Base-by-base conservation (phyloP, 1,140 invertebrate species). In the Teleopsis dalmanni region DNA sequence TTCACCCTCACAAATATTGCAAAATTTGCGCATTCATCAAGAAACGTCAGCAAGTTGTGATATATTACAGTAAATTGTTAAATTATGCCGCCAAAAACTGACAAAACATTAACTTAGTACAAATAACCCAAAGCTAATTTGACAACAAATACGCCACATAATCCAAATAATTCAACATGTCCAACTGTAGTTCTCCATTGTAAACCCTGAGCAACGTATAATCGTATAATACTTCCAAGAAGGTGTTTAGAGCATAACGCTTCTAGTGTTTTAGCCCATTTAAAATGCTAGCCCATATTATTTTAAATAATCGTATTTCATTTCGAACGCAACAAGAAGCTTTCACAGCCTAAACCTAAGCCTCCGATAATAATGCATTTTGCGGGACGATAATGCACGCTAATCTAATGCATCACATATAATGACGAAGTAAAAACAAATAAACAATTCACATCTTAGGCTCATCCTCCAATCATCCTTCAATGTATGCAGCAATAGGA, bases 181-280 rank as follows among this genome's bases (percentile, higher is more conserved):
- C 6, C 13, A 40, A 4, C n/a, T 37, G 1, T 18, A 19, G 7
- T 7, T 29, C 5, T 37, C 16, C 35, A 18, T 4, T 16, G 16
- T 11, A 37, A 18, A 37, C 18, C 18, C 18, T 6, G 21, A 9
- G 8, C 10, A 1, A 29, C 6, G 18, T 11, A 25, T n/a, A 43
- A 25, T 2, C 14, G 2, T 18, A 9, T 22, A 21, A 34, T 23
- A 46, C 35, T 46, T 46, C 44, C 33, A 25, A 46, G 44, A 46
- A 46, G 44, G 44, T 46, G 44, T 46, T 46, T 46, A 46, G 44
- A 21, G 14, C 18, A 46, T 34, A 46, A 46, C 44, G 44, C 44
- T 46, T 46, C 44, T 31, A 29, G 44, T 46, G 44, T 46, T 46
- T 46, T 35, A 34, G 23, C 25, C 31, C 13, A 13, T 16, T 27